Conservation (phyloP, 2,113 vertebrate species). For the Pyrgilauda ruficollis region DNA sequence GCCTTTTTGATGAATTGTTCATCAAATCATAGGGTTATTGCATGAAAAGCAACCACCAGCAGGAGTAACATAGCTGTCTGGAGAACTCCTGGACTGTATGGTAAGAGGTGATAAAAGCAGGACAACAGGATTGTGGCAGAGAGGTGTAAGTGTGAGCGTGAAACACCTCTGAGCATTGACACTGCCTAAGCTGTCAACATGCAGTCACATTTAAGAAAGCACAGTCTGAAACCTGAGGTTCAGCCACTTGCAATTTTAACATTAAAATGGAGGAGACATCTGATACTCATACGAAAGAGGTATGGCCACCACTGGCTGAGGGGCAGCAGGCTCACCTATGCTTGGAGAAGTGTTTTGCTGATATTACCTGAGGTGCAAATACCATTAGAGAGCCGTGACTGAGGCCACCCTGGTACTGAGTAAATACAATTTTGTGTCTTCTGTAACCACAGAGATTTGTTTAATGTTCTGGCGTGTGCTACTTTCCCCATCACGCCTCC, state of each 20-base stretch:
- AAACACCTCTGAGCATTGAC: neutral
- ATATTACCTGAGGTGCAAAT: neutral
- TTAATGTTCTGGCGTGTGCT: neutral
- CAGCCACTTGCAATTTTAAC: neutral
- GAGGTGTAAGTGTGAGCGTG: neutral
- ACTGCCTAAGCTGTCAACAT: neutral
- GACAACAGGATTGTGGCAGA: neutral
- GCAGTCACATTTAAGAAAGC: neutral
- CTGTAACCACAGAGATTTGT: neutral
- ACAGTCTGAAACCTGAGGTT: neutral
- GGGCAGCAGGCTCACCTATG: neutral
- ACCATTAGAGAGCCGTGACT: neutral
- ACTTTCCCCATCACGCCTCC: neutral
- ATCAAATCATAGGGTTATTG: neutral
- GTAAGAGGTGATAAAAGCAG: neutral
- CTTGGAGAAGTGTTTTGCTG: neutral
- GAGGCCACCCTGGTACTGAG: neutral
- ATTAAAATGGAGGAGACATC: neutral
- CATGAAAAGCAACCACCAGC: neutral
- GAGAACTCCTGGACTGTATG: neutral
- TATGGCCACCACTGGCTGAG: neutral
- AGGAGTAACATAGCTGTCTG: neutral
- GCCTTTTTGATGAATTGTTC: neutral
- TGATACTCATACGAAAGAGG: rapidly evolving
- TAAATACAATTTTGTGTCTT: neutral